Evolutionary conservation across 2,888 invertebrate species (phyloP), one percentile per base, ranked within the genome.

Genomic region (Leptopilina drosophilae): DNA sequence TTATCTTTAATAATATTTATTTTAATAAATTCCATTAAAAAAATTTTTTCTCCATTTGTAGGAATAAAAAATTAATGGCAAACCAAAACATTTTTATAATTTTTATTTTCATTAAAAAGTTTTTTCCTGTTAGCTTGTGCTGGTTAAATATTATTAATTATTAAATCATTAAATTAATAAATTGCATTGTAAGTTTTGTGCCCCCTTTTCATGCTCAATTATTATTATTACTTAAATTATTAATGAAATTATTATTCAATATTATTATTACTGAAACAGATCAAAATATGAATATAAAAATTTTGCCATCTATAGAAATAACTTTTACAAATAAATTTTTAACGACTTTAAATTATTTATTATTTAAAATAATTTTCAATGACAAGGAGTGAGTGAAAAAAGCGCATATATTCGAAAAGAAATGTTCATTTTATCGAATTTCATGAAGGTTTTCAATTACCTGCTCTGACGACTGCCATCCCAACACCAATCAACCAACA

Each of bases 381-480:
- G n/a, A 59, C 6, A 62, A 62, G 62, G 8, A 62, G 20, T 8
- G 20, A 62, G 7, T 62, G 59, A 59, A 59, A 59, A 20, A 7
- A 59, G 7, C 15, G 20, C 6, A 62, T 9, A 33, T 33, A 33
- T 20, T 66, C 11, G 15, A 49, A 20, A 12, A 49, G 11, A 49
- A 49, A 49, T 49, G 49, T 49, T 49, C 11, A 67, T 69, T 69
- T 20, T n/a, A 73, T 7, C 33, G 9, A 73, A 53, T 73, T 73
- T 53, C 5, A 73, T 75, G 49, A 81, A 53, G 6, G 59, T 77
- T 81, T 82, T 12, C 42, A 82, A 85, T 91, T 91, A 91, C 91
- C 91, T 91, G 91, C 88, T 91, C 82, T 91, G 91, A 88, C 90
- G 91, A 90, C 91, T 91, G 91, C 86, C 85, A 89, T 86, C 90